phyloP scores from a whole-genome alignment of 2,888 invertebrate genomes.

The Acanthosepion pharaonis region DNA sequence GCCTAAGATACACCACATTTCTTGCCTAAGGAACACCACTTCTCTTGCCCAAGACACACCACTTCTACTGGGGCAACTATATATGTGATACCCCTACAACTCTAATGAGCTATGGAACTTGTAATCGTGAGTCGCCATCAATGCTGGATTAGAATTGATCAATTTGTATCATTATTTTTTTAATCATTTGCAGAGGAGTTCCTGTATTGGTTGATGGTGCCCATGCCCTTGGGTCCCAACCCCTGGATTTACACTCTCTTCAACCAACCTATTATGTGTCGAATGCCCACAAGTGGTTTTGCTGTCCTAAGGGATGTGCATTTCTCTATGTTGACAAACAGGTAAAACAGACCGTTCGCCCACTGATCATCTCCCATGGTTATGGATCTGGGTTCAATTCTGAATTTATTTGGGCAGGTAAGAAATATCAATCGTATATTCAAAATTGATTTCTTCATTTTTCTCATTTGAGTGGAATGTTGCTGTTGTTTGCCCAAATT shows the following conservation, averaged over 20 bases:
- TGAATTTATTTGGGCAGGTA: constrained; percentile 74
- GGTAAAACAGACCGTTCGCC: constrained; percentile 61
- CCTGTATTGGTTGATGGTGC: constrained; percentile 72
- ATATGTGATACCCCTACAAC: too few relatives aligned
- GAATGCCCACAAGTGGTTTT: constrained; percentile 74
- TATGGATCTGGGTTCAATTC: constrained; percentile 72
- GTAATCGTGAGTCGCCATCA: too few relatives aligned
- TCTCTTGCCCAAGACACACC: too few relatives aligned
- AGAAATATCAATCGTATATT: background rate
- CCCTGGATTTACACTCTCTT: constrained; percentile 60
- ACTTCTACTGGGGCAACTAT: too few relatives aligned
- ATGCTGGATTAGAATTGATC: background rate
- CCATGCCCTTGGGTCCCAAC: constrained; percentile 70
- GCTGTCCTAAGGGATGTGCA: constrained; percentile 71
- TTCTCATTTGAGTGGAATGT: too few relatives aligned
- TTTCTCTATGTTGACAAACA: constrained; percentile 69
- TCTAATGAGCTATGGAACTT: too few relatives aligned
- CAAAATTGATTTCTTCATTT: background rate
- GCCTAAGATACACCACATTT: too few relatives aligned
- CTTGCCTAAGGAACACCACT: too few relatives aligned
- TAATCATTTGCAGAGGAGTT: constrained; percentile 57
- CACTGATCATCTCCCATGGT: constrained; percentile 73
- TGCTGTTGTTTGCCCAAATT: too few relatives aligned
- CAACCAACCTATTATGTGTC: constrained; percentile 71
- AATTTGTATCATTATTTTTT: background rate